Percentiles rank a stretch among this genome's conserved stretches.
Evolutionary conservation across 2,797 vertebrate species (phyloP).

Genomic region (Prionace glauca): DNA sequence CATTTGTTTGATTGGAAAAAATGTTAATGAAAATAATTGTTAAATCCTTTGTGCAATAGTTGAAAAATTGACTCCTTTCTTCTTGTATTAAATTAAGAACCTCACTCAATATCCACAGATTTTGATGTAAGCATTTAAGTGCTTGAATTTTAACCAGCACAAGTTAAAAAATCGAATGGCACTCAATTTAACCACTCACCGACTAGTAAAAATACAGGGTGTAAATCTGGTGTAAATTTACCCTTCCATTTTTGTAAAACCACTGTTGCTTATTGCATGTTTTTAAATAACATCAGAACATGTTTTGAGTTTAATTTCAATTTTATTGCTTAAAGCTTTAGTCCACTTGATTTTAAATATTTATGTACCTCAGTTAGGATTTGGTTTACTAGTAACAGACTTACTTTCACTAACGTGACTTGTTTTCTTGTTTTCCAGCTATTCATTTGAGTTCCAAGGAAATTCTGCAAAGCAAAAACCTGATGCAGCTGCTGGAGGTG

Average conservation of each 20-base stretch:
- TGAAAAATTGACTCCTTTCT: too few relatives aligned
- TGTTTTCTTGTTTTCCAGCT: conserved; percentile 57
- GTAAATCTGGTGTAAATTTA: neutral
- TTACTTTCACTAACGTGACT: neutral
- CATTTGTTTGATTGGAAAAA: too few relatives aligned
- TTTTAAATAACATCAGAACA: neutral
- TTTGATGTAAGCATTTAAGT: too few relatives aligned
- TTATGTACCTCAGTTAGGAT: neutral
- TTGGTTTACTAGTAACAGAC: neutral
- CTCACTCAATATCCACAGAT: too few relatives aligned
- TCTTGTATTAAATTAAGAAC: too few relatives aligned
- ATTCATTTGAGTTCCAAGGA: conserved; percentile 81
- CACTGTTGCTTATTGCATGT: neutral
- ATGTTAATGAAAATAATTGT: too few relatives aligned
- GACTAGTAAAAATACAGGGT: too few relatives aligned
- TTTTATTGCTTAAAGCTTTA: neutral
- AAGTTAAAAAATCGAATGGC: too few relatives aligned
- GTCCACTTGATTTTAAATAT: neutral
- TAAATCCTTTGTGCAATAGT: too few relatives aligned
- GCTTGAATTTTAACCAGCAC: too few relatives aligned
- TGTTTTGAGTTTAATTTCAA: neutral
- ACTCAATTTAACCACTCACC: too few relatives aligned
- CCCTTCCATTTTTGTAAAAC: neutral
- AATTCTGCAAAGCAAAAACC: conserved; percentile 76
- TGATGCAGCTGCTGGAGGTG: conserved; percentile 90